Conservation (phyloP, 2,888 invertebrate species). For the Erebia epiphron region DNA sequence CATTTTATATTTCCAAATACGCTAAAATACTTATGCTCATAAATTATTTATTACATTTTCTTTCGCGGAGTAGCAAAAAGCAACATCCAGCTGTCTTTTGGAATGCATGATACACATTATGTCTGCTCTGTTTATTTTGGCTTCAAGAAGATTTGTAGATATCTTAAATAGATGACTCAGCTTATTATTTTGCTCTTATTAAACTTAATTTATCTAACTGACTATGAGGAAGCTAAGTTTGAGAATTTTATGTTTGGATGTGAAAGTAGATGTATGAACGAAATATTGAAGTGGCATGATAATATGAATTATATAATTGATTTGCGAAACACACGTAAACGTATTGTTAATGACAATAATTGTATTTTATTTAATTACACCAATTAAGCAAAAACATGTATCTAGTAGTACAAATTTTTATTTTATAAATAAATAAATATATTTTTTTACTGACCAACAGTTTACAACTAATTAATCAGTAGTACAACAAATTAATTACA, state of each 20-base stretch:
- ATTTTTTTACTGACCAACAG: too few species aligned
- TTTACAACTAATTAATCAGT: too few species aligned
- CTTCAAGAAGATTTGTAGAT: slow-evolving; percentile 24
- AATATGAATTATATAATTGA: slow-evolving; percentile 4
- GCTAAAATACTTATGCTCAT: slow-evolving; percentile 22
- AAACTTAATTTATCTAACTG: slow-evolving; percentile 10
- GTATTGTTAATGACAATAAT: neutral
- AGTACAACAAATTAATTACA: too few species aligned
- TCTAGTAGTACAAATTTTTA: too few species aligned
- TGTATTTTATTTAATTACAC: neutral
- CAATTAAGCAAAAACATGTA: neutral
- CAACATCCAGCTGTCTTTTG: slow-evolving; percentile 26
- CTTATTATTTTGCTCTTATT: slow-evolving; percentile 11
- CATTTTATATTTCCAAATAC: slow-evolving; percentile 17
- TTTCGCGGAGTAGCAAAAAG: slow-evolving; percentile 27
- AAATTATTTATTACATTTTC: slow-evolving; percentile 26
- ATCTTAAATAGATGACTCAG: slow-evolving; percentile 16
- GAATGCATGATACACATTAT: slow-evolving; percentile 33
- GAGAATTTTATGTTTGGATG: neutral
- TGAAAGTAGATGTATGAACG: neutral
- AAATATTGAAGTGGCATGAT: slow-evolving; percentile 2
- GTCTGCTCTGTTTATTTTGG: slow-evolving; percentile 30
- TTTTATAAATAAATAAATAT: too few species aligned
- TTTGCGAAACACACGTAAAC: neutral
- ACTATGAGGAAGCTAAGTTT: neutral